Conservation (phyloP, 1,140 invertebrate species). For the Anastatus disparis region DNA sequence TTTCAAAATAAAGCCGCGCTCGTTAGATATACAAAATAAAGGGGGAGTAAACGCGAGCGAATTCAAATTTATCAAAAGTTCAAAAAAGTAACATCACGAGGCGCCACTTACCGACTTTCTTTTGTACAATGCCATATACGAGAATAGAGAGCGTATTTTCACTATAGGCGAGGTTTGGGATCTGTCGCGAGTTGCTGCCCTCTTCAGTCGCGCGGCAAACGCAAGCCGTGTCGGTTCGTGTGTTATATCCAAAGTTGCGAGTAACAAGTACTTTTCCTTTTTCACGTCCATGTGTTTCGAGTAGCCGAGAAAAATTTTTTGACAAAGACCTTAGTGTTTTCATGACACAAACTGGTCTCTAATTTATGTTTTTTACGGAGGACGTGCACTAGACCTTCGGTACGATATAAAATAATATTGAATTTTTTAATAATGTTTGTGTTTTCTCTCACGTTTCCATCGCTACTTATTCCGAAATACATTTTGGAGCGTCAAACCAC, state of each 20-base stretch:
- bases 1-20: slow-evolving; percentile 28
- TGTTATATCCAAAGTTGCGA: too few relatives aligned
- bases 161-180: neutral
- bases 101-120: slow-evolving; percentile 25
- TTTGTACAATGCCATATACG: too few relatives aligned
- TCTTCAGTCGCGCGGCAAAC: slow-evolving; percentile 48
- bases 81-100: neutral
- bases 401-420: neutral
- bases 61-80: too few relatives aligned
- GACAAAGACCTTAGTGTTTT: slow-evolving; percentile 23
- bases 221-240: slow-evolving; percentile 35
- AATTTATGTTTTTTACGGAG: neutral
- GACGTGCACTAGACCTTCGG: neutral
- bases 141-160: too few relatives aligned
- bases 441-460: neutral
- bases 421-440: neutral
- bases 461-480: neutral
- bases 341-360: slow-evolving; percentile 22
- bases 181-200: slow-evolving; percentile 4
- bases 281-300: neutral
- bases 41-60: too few relatives aligned
- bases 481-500: neutral
- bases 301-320: neutral
- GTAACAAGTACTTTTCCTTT: too few relatives aligned
- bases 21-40: neutral